Conservation (phyloP, 2,113 vertebrate species). For the Trogon melanurus region DNA sequence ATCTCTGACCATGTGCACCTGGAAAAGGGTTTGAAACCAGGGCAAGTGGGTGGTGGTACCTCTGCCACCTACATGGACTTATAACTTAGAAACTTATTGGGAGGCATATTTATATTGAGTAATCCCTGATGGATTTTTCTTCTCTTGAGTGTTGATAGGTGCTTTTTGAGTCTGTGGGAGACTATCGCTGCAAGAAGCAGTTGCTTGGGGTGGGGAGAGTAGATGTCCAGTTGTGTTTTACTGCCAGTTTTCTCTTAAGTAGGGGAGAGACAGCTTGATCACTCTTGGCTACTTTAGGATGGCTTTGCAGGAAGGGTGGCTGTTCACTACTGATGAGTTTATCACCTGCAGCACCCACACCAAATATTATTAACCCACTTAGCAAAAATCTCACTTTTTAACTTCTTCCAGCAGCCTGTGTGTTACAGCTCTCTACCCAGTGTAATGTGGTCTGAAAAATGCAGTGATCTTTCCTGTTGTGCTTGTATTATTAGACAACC, state of each 20-base stretch:
- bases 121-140: background rate
- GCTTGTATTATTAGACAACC: conserved; percentile 67
- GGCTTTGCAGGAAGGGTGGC: background rate
- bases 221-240: background rate
- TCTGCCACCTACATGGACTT: background rate
- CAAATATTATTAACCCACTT: too few relatives aligned
- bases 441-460: background rate
- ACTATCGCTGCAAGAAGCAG: background rate
- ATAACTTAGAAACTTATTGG: background rate
- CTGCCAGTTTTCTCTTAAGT: accelerated
- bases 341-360: background rate
- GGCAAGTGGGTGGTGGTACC: background rate
- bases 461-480: background rate
- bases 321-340: background rate
- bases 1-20: background rate
- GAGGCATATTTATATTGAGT: background rate
- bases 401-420: background rate
- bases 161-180: background rate
- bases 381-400: background rate
- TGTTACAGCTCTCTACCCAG: background rate
- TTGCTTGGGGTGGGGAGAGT: background rate
- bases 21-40: background rate
- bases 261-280: too few relatives aligned
- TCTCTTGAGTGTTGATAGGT: background rate
- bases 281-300: background rate